phyloP scores from a whole-genome alignment of 2,797 vertebrate species.

The Poeciliopsis turneri region DNA sequence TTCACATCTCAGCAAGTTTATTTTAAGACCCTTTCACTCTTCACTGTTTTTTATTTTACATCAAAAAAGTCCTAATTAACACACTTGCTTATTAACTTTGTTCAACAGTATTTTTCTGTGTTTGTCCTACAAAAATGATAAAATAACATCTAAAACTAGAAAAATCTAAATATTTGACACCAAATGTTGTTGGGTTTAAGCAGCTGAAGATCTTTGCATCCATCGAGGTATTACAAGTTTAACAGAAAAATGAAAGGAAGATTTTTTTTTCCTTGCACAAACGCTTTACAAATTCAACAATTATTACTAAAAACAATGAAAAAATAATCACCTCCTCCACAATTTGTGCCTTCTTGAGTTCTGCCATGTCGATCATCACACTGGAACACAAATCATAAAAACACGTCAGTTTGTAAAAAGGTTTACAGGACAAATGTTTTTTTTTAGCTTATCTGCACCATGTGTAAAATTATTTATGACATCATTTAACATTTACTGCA shows the following conservation, averaged over 20 bases:
- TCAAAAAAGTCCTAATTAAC: not conserved
- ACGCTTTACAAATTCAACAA: not conserved
- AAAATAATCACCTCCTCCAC: slow-evolving; percentile 86
- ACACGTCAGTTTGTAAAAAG: not conserved
- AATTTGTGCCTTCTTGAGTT: slow-evolving; percentile 88
- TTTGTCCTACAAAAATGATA: not conserved
- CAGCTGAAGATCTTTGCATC: not conserved
- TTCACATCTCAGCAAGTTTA: not conserved
- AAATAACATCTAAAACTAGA: not conserved
- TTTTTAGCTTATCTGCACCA: not conserved
- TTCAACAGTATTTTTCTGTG: not conserved
- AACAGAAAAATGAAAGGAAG: not conserved
- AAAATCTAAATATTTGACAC: not conserved
- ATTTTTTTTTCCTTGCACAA: not conserved
- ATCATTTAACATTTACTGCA: too few relatives aligned
- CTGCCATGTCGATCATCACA: slow-evolving; percentile 84
- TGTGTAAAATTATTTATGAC: too few relatives aligned
- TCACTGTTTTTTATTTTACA: not conserved
- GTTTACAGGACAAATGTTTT: not conserved
- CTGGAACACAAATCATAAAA: slow-evolving; percentile 69
- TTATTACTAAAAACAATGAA: not conserved
- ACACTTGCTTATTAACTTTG: not conserved
- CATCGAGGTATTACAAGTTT: not conserved
- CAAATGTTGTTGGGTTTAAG: not conserved
- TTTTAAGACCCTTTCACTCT: not conserved